Evolutionary conservation across 1,140 invertebrate species (phyloP).

Genomic region (Cotesia vestalis): DNA sequence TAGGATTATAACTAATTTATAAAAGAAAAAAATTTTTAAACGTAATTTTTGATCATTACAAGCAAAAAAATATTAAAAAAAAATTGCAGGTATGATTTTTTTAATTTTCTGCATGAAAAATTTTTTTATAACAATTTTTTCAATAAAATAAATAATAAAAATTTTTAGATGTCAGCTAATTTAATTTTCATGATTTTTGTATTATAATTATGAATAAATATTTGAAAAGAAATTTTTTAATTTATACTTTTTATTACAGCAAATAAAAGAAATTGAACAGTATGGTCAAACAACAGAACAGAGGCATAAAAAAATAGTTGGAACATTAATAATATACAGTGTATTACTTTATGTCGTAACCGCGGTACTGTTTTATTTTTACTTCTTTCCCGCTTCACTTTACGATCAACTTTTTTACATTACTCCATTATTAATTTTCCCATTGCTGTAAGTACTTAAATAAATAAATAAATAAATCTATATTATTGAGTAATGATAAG

Average conservation of each 20-base stretch:
- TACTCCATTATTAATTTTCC: conserved; percentile 78
- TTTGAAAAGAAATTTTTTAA: conserved; percentile 16
- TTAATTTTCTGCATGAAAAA: conserved; percentile 29
- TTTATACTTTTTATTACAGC: conserved; percentile 60
- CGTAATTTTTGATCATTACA: no score
- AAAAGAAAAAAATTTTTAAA: no score
- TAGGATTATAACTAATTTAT: no score
- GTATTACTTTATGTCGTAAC: conserved; percentile 81
- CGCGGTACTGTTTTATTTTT: conserved; percentile 81
- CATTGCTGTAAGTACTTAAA: conserved; percentile 76
- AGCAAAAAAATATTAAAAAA: no score
- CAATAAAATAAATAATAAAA: conserved; percentile 32
- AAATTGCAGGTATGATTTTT: conserved; percentile 10
- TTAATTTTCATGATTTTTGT: no score
- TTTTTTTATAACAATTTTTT: conserved; percentile 35
- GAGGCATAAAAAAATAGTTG: conserved; percentile 80
- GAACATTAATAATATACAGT: conserved; percentile 81
- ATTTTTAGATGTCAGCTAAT: no score
- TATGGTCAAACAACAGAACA: conserved; percentile 82
- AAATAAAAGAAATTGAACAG: conserved; percentile 83
- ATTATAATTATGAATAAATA: no score
- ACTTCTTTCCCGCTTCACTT: conserved; percentile 76
- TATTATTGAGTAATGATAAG: conserved; percentile 23
- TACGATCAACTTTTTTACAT: conserved; percentile 76
- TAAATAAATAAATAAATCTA: conserved; percentile 33